Percentiles rank a stretch among this genome's conserved stretches.
These are phyloP conservation scores for Nemoura dubitans DNA, from an alignment of 2,888 invertebrate genomes.

Conservation along the genomic window DNA sequence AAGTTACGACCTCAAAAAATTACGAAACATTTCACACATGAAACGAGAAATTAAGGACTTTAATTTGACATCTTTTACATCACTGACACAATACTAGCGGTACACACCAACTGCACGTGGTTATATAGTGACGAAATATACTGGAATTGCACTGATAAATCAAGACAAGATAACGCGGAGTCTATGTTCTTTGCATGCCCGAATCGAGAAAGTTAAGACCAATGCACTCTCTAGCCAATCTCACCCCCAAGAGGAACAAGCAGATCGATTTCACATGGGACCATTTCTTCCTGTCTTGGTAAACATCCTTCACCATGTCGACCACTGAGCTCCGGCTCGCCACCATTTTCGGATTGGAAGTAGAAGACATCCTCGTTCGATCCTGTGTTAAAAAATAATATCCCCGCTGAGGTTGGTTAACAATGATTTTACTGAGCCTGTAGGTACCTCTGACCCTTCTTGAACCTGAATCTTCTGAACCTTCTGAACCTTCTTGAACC, in stretches of 20 bases:
- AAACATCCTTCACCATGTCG: background rate
- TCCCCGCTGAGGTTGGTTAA: background rate
- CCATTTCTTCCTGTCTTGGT: slow-evolving; percentile 51
- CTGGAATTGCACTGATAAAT: background rate
- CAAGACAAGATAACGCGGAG: background rate
- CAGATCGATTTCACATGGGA: slow-evolving; percentile 55
- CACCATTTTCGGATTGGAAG: background rate
- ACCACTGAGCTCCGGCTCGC: background rate
- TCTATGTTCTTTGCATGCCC: background rate
- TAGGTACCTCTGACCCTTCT: no score
- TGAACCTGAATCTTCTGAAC: no score
- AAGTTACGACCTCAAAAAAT: slow-evolving; percentile 7
- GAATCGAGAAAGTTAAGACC: slow-evolving; percentile 24
- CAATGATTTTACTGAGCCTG: background rate
- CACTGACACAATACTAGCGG: background rate
- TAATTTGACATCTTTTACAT: slow-evolving; percentile 2
- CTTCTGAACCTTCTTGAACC: no score
- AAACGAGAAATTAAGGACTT: slow-evolving; percentile 13
- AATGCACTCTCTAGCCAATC: slow-evolving; percentile 53
- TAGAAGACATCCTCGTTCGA: background rate
- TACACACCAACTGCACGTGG: background rate
- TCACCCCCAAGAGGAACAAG: slow-evolving; percentile 55
- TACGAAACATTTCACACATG: slow-evolving; percentile 3
- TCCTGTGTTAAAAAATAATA: background rate
- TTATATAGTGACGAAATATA: background rate